A percentile compares a stretch with the other conserved stretches of the same genome.
Evolutionary conservation across 2,113 vertebrate species (phyloP).

Genomic region (Aphyosemion australe): DNA sequence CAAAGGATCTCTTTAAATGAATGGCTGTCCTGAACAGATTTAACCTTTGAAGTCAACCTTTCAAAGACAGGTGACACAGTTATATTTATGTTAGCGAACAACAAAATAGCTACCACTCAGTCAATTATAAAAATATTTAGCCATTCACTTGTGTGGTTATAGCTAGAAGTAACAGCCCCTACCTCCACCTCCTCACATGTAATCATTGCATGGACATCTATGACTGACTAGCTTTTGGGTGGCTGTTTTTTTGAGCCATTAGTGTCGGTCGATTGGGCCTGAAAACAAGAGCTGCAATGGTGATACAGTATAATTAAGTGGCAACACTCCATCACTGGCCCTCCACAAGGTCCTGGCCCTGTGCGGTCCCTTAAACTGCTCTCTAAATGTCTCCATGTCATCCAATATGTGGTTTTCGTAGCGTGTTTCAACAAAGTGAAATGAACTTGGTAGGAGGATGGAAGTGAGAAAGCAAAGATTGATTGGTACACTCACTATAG

Average conservation of each 20-base stretch:
- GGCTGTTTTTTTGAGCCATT: not conserved
- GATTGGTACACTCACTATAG: constrained; percentile 74
- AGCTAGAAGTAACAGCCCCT: no score
- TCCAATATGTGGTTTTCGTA: constrained; percentile 80
- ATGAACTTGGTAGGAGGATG: constrained; percentile 70
- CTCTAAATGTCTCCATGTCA: constrained; percentile 80
- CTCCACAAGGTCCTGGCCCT: constrained; percentile 20
- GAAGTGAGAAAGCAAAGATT: constrained; percentile 76
- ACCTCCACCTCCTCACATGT: no score
- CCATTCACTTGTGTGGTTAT: no score
- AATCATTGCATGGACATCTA: no score
- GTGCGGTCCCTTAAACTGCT: constrained; percentile 77
- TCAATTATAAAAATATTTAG: no score
- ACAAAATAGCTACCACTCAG: no score
- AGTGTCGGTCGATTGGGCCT: not conserved
- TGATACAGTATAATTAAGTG: constrained; percentile 79
- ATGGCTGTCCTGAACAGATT: no score
- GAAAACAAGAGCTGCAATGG: constrained; percentile 43
- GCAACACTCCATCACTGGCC: constrained; percentile 71
- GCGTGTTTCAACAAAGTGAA: constrained; percentile 74
- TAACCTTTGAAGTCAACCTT: no score
- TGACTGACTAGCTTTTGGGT: no score
- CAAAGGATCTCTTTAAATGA: no score
- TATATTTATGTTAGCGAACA: no score
- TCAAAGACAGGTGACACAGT: no score